Conservation (phyloP, 2,113 vertebrate genomes). For the Prietella phreatophila region DNA sequence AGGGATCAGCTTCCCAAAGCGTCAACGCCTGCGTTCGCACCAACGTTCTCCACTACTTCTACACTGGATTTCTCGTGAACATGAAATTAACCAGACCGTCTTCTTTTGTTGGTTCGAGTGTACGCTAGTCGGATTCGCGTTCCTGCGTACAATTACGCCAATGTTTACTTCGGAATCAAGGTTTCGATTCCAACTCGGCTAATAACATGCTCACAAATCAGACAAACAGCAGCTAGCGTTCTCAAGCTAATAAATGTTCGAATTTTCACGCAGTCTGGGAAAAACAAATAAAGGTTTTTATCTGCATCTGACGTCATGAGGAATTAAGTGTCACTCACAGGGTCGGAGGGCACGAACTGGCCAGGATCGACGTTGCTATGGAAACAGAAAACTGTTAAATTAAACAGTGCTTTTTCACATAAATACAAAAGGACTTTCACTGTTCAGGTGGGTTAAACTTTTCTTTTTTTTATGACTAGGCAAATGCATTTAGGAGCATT, state of each 20-base stretch:
- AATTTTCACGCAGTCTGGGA: background rate
- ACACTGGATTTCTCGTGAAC: too few relatives aligned
- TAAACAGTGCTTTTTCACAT: background rate
- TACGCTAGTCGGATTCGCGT: too few relatives aligned
- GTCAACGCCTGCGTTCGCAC: background rate
- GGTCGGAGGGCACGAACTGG: conserved; percentile 62
- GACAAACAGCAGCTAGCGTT: background rate
- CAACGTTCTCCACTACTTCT: background rate
- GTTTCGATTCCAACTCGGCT: too few relatives aligned
- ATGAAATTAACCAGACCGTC: too few relatives aligned
- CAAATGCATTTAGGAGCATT: background rate
- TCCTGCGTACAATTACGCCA: background rate
- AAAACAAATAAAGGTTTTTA: too few relatives aligned
- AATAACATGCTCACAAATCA: background rate
- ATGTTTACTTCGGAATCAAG: background rate
- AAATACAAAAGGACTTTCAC: background rate
- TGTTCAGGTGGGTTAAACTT: too few relatives aligned
- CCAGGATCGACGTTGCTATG: conserved; percentile 69
- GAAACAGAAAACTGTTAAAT: conserved; percentile 9
- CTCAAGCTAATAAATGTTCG: background rate
- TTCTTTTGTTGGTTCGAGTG: background rate
- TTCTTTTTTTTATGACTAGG: too few relatives aligned
- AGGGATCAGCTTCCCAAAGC: too few relatives aligned
- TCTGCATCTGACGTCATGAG: too few relatives aligned
- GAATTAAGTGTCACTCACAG: conserved; percentile 63